Conservation (phyloP, 2,888 invertebrate species). For the Ceramica pisi region DNA sequence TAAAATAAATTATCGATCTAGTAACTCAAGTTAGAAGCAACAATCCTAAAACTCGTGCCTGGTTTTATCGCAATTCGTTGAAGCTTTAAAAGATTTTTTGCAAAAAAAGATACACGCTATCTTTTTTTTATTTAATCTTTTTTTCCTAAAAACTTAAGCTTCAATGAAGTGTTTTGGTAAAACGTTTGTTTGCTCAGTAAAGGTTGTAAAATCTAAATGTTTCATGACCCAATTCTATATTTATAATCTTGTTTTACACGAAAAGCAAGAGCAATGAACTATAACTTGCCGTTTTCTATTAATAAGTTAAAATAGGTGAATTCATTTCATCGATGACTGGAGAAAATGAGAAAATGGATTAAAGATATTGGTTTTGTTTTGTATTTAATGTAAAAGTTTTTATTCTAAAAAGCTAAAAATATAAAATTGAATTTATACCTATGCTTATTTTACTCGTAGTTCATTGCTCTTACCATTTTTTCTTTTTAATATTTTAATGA, state of each 20-base stretch:
- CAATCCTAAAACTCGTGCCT: constrained; percentile 85
- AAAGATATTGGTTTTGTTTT: neutral
- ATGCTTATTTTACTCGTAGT: neutral
- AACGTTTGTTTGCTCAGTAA: constrained; percentile 86
- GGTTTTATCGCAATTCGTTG: constrained; percentile 73
- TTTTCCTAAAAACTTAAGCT: constrained; percentile 62
- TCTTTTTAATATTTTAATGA: constrained; percentile 46
- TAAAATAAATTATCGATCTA: constrained; percentile 73
- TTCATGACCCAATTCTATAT: constrained; percentile 64
- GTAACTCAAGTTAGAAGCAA: constrained; percentile 68
- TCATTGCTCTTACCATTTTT: constrained; percentile 37
- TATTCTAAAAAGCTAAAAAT: no score
- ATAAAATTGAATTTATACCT: neutral
- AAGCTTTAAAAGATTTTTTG: constrained; percentile 50
- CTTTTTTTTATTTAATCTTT: constrained; percentile 24
- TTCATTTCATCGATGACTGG: constrained; percentile 21
- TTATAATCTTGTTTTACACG: constrained; percentile 49
- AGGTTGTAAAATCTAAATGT: constrained; percentile 81
- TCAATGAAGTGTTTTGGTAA: constrained; percentile 69
- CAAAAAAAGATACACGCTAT: constrained; percentile 11
- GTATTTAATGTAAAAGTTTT: constrained; percentile 10
- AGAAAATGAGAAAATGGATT: constrained; percentile 26
- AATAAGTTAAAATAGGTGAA: constrained; percentile 27
- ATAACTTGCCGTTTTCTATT: constrained; percentile 22
- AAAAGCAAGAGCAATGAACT: constrained; percentile 62